phyloP scores from a whole-genome alignment of 2,888 invertebrate species.

The Mythimna impura region DNA sequence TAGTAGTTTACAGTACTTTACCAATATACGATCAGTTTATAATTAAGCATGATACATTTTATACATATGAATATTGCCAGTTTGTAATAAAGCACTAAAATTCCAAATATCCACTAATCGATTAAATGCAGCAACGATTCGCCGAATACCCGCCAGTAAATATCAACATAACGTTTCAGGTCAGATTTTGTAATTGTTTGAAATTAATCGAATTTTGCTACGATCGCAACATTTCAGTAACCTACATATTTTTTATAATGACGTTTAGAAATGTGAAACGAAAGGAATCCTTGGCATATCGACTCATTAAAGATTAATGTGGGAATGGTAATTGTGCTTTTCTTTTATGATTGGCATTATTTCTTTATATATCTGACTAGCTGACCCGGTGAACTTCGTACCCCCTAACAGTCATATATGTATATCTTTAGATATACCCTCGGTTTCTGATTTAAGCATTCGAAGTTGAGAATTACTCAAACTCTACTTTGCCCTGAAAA shows the following conservation, averaged over 20 bases:
- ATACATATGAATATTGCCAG: background rate
- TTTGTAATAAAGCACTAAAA: conserved; percentile 24
- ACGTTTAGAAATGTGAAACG: conserved; percentile 15
- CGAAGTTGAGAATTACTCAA: too few relatives aligned
- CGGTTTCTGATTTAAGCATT: too few relatives aligned
- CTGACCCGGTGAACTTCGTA: too few relatives aligned
- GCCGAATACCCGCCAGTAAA: conserved; percentile 35
- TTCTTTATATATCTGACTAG: background rate
- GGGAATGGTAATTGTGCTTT: conserved; percentile 9
- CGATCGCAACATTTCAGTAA: conserved; percentile 13
- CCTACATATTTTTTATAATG: conserved; percentile 14
- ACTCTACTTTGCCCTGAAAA: too few relatives aligned
- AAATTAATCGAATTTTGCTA: conserved; percentile 25
- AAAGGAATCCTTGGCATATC: conserved; percentile 28
- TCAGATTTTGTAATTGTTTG: conserved; percentile 36
- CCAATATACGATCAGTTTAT: background rate
- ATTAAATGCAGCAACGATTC: conserved; percentile 36
- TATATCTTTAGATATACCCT: too few relatives aligned
- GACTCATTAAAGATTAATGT: conserved; percentile 19
- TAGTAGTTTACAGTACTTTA: too few relatives aligned
- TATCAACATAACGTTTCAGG: conserved; percentile 34
- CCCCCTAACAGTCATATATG: too few relatives aligned
- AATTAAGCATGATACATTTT: too few relatives aligned
- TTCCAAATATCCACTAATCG: conserved; percentile 28
- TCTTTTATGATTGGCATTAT: conserved; percentile 3